Percentiles rank a stretch among this genome's conserved stretches.
These are phyloP conservation scores for Plutomurus gul DNA, from an alignment of 1,140 invertebrate genomes.

Conservation along the genomic window DNA sequence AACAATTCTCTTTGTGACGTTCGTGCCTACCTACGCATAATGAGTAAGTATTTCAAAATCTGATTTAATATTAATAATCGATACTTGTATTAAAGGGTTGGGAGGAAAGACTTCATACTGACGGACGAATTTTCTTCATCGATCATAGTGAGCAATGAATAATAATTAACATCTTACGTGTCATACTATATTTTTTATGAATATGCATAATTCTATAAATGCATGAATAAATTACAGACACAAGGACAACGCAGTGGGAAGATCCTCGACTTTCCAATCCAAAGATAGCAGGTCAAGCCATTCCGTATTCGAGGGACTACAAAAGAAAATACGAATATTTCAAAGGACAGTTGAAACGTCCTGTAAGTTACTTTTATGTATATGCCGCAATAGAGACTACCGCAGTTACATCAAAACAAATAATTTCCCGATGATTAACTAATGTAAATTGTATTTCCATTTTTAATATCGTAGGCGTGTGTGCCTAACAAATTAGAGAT, in stretches of 20 bases:
- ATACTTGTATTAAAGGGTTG: slow-evolving; percentile 93
- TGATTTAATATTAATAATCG: slow-evolving; percentile 64
- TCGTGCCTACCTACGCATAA: too few relatives aligned
- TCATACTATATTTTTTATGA: not conserved
- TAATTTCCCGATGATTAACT: slow-evolving; percentile 25
- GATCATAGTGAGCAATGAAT: slow-evolving; percentile 80
- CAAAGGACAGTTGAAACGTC: slow-evolving; percentile 92
- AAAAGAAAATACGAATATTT: slow-evolving; percentile 99
- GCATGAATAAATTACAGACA: slow-evolving; percentile 68
- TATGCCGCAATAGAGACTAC: not conserved
- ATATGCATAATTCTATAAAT: not conserved
- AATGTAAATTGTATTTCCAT: too few relatives aligned
- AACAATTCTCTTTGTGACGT: not conserved
- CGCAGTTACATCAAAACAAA: not conserved
- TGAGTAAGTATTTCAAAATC: not conserved
- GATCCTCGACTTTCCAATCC: slow-evolving; percentile 96
- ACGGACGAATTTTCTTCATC: slow-evolving; percentile 97
- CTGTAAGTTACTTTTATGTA: slow-evolving; percentile 67
- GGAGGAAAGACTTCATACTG: slow-evolving; percentile 94
- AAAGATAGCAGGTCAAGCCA: slow-evolving; percentile 89
- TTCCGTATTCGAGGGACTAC: slow-evolving; percentile 77
- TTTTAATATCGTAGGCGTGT: slow-evolving; percentile 74
- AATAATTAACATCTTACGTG: not conserved
- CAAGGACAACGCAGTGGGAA: slow-evolving; percentile 97
- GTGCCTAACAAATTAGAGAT: slow-evolving; percentile 98